Percentiles rank a stretch among this genome's conserved stretches.
Conservation (phyloP, 1,140 invertebrate genomes). For the Plectrocnemia conspersa region DNA sequence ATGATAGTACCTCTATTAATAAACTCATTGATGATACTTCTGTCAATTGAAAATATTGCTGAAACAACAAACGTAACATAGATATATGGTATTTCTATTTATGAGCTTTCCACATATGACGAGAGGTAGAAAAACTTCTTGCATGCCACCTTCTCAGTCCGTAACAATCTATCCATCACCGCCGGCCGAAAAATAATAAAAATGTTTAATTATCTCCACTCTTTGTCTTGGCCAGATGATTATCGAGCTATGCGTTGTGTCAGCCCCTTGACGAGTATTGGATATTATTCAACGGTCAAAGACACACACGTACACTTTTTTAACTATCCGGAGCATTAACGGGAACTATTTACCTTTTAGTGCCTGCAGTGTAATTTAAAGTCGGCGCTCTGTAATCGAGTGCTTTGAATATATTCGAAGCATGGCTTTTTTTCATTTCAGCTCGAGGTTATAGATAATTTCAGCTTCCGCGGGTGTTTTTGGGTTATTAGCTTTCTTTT, state of each 20-base stretch:
- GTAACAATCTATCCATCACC: slow-evolving; percentile 19
- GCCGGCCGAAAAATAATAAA: slow-evolving; percentile 20
- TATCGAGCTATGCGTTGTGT: slow-evolving; percentile 24
- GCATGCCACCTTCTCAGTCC: too few species aligned
- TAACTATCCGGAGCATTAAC: slow-evolving; percentile 5
- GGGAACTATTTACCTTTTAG: slow-evolving; percentile 16
- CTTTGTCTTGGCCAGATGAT: slow-evolving; percentile 25
- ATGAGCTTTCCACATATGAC: too few species aligned
- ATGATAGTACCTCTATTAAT: too few species aligned
- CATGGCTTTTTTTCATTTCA: neutral
- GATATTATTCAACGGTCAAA: slow-evolving; percentile 23
- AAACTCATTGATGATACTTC: too few species aligned
- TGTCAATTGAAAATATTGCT: too few species aligned
- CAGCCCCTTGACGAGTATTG: slow-evolving; percentile 24
- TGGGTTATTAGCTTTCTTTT: slow-evolving; percentile 9
- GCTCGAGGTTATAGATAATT: slow-evolving; percentile 17
- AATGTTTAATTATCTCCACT: slow-evolving; percentile 24
- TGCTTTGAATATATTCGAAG: slow-evolving; percentile 5
- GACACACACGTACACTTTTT: slow-evolving; percentile 6
- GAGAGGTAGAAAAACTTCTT: too few species aligned
- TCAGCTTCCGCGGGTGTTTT: slow-evolving; percentile 16
- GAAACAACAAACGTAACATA: too few species aligned
- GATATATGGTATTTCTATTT: too few species aligned
- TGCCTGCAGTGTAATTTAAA: slow-evolving; percentile 9
- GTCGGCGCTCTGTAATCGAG: slow-evolving; percentile 11